These are phyloP conservation scores for Monarcha castaneiventris DNA, from an alignment of 2,113 vertebrate genomes.

Conservation along the genomic window DNA sequence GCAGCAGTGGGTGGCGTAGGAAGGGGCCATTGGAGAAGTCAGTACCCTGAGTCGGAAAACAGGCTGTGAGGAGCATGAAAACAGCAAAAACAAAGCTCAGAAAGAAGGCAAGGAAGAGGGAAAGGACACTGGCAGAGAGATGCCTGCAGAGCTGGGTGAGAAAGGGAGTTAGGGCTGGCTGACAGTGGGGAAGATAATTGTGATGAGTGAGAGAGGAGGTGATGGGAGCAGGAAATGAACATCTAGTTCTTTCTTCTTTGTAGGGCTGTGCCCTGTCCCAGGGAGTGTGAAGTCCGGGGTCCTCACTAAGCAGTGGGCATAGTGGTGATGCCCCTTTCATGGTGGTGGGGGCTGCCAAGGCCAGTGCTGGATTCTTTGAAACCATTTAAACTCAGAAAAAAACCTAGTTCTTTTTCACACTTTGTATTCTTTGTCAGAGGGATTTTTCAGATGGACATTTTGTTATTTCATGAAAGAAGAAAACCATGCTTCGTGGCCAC, in stretches of 20 bases:
- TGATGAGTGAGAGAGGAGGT: background rate
- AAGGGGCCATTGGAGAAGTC: background rate
- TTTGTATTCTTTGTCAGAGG: background rate
- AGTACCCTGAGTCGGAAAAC: background rate
- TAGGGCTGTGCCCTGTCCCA: rapidly evolving
- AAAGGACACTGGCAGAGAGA: background rate
- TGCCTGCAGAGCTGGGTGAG: background rate
- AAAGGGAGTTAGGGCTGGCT: background rate
- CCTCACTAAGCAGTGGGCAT: rapidly evolving
- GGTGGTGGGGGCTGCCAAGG: background rate
- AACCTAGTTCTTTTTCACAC: background rate
- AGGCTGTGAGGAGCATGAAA: background rate
- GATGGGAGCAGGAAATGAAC: background rate
- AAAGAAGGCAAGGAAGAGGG: background rate
- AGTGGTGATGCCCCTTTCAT: background rate
- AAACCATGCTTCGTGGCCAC: background rate
- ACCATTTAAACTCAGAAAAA: background rate
- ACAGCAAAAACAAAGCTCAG: background rate
- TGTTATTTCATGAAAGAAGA: constrained; percentile 21
- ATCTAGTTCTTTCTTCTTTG: background rate
- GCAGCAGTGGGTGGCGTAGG: background rate
- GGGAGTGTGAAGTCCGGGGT: rapidly evolving
- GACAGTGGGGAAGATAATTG: background rate
- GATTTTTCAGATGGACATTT: constrained; percentile 28
- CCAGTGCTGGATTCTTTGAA: background rate